Conservation (phyloP, 30 jellyfish, hydroid and myxozoan species). For the Pelagia noctiluca region DNA sequence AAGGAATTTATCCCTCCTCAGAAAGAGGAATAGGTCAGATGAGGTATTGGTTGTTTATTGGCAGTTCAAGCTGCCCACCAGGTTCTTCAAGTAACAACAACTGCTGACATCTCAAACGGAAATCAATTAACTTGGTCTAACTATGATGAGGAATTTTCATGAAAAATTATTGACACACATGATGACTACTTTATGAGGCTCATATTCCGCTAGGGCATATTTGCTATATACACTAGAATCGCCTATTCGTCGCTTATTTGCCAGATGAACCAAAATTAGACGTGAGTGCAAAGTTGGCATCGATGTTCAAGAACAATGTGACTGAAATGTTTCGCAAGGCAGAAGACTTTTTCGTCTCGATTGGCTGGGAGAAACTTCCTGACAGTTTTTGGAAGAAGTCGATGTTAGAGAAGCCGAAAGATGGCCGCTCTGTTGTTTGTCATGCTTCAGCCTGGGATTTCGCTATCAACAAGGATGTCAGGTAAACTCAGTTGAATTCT, state of each 20-base stretch:
- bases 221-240: too few species aligned
- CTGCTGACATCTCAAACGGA: too few species aligned
- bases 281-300: constrained; percentile 65
- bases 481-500: constrained; percentile 34
- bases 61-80: too few species aligned
- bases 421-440: constrained; percentile 82
- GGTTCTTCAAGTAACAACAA: neutral
- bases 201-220: too few species aligned
- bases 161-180: too few species aligned
- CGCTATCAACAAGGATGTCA: constrained; percentile 73
- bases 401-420: constrained; percentile 82
- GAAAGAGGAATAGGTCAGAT: too few species aligned
- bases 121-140: too few species aligned
- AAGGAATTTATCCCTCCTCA: too few species aligned
- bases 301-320: constrained; percentile 40
- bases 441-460: constrained; percentile 99
- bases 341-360: constrained; percentile 88
- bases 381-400: constrained; percentile 86
- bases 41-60: too few species aligned
- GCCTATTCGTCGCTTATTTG: neutral
- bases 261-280: constrained; percentile 83
- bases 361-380: constrained; percentile 92
- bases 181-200: too few species aligned
- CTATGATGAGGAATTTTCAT: too few species aligned
- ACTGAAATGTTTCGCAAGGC: constrained; percentile 84